Percentiles rank a stretch among this genome's conserved stretches.
Conservation (phyloP, 1,140 invertebrate species). For the Heliconius hewitsoni region DNA sequence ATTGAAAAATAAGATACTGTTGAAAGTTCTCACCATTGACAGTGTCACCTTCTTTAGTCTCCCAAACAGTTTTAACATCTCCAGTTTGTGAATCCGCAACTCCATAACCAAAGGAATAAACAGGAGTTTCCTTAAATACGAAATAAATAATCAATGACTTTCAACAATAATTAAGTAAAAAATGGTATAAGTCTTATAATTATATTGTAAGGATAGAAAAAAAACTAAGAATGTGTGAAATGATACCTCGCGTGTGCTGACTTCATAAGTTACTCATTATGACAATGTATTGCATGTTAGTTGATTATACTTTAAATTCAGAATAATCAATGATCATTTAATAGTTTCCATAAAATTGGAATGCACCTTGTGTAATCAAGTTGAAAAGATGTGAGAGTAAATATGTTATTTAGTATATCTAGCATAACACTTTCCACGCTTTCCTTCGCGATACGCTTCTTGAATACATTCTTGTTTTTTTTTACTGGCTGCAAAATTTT, state of each 20-base stretch:
- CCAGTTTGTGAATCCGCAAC: conserved; percentile 82
- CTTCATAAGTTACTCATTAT: conserved; percentile 66
- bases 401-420: conserved; percentile 54
- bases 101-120: conserved; percentile 82
- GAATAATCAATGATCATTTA: conserved; percentile 66
- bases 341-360: conserved; percentile 68
- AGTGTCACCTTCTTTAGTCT: conserved; percentile 83
- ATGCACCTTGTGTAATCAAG: conserved; percentile 51
- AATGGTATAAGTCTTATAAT: conserved; percentile 48
- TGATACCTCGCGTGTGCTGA: conserved; percentile 63
- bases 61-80: conserved; percentile 84
- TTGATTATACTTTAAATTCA: conserved; percentile 62
- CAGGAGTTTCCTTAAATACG: conserved; percentile 63
- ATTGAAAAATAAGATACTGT: not conserved
- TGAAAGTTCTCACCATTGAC: conserved; percentile 76
- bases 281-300: conserved; percentile 67
- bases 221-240: conserved; percentile 55
- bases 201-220: conserved; percentile 49
- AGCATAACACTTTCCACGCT: conserved; percentile 54
- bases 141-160: conserved; percentile 51
- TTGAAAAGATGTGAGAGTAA: conserved; percentile 51
- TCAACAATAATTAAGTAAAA: conserved; percentile 38
- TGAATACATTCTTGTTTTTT: conserved; percentile 44
- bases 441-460: conserved; percentile 55
- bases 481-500: conserved; percentile 37